These are phyloP conservation scores for Apogon hyalosoma DNA, from an alignment of 2,797 vertebrate genomes.

Conservation along the genomic window DNA sequence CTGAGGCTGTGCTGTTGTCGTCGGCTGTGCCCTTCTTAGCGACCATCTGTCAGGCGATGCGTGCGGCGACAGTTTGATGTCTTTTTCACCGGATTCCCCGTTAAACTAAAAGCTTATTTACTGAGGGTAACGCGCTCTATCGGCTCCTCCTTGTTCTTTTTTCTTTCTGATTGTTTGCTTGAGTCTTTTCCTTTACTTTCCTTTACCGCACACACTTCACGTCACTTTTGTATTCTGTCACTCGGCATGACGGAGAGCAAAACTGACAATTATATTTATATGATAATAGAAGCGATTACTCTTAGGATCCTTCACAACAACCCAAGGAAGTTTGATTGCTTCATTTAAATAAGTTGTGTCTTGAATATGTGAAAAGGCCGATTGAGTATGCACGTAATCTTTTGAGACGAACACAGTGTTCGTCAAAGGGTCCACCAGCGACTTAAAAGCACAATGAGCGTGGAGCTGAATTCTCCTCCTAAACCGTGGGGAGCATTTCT, in stretches of 20 bases:
- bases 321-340: slow-evolving; percentile 64
- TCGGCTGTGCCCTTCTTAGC: neutral
- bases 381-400: slow-evolving; percentile 44
- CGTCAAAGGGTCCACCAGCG: slow-evolving; percentile 31
- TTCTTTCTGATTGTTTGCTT: neutral
- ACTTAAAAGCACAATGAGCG: slow-evolving; percentile 23
- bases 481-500: slow-evolving; percentile 16
- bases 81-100: neutral
- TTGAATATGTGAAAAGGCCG: slow-evolving; percentile 50
- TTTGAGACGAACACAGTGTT: slow-evolving; percentile 46
- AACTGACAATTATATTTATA: slow-evolving; percentile 57
- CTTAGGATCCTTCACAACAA: slow-evolving; percentile 46
- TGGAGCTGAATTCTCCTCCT: slow-evolving; percentile 27
- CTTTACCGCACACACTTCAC: slow-evolving; percentile 2
- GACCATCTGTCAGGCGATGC: neutral
- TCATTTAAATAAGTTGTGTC: slow-evolving; percentile 55
- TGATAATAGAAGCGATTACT: slow-evolving; percentile 59
- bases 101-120: slow-evolving; percentile 4
- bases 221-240: slow-evolving; percentile 11
- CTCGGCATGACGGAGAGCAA: slow-evolving; percentile 4
- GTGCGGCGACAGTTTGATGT: neutral
- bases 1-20: slow-evolving; percentile 1
- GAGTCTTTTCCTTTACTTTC: too few relatives aligned
- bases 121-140: neutral
- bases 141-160: neutral